Conservation (phyloP, 2,888 invertebrate species). For the Octodonta nipae region DNA sequence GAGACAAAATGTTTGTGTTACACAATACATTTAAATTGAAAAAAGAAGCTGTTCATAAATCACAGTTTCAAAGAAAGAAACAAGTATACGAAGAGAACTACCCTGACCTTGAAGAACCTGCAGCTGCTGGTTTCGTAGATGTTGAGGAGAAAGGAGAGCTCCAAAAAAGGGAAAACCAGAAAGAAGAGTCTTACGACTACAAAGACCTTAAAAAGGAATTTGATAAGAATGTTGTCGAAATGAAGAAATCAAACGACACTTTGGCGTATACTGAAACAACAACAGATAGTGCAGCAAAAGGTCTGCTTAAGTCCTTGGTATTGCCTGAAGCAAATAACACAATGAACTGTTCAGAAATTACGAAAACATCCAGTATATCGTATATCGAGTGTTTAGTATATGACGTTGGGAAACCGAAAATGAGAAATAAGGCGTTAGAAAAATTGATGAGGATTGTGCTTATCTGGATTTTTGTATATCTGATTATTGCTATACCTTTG, state of each 20-base stretch:
- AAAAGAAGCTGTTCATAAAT: conserved; percentile 4
- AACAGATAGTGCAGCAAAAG: conserved; percentile 31
- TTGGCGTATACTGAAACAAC: conserved; percentile 34
- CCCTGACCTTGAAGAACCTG: conserved; percentile 20
- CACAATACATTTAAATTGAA: conserved; percentile 4
- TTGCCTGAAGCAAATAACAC: too few species aligned
- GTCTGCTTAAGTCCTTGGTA: conserved; percentile 29
- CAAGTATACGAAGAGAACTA: conserved; percentile 17
- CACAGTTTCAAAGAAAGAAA: conserved; percentile 8
- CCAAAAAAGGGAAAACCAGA: too few species aligned
- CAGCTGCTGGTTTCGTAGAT: conserved; percentile 23
- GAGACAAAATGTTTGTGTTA: background rate
- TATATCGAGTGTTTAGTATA: conserved; percentile 32
- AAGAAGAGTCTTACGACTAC: conserved; percentile 20
- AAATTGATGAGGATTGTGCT: conserved; percentile 28
- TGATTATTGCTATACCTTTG: conserved; percentile 36
- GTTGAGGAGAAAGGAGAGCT: too few species aligned
- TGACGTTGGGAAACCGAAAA: conserved; percentile 27
- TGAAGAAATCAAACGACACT: conserved; percentile 28
- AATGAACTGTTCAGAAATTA: conserved; percentile 40
- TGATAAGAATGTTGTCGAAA: conserved; percentile 28
- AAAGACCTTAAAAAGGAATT: conserved; percentile 34
- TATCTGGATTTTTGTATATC: conserved; percentile 36
- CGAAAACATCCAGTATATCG: conserved; percentile 21
- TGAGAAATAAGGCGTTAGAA: conserved; percentile 15